A percentile compares a stretch with the other conserved stretches of the same genome.
phyloP scores from a whole-genome alignment of 2,113 vertebrate species.

The Hyperoodon ampullatus region DNA sequence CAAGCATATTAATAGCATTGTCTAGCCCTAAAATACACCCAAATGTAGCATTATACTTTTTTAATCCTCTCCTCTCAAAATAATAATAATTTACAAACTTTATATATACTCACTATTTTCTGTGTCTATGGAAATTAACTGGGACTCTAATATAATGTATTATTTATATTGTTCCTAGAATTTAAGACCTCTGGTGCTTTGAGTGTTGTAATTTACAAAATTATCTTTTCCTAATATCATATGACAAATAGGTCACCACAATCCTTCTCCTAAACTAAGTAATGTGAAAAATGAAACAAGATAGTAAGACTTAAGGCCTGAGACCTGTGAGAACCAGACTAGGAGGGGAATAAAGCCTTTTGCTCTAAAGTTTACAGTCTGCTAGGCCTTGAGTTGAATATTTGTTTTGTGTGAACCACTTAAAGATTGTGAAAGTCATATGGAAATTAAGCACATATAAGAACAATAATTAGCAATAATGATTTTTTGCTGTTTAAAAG shows the following conservation, averaged over 20 bases:
- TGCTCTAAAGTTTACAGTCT: background rate
- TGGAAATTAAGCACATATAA: background rate
- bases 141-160: constrained; percentile 32
- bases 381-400: background rate
- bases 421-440: background rate
- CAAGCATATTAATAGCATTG: background rate
- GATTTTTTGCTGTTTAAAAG: background rate
- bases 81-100: constrained; percentile 48
- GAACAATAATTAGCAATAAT: background rate
- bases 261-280: constrained; percentile 55
- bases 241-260: constrained; percentile 50
- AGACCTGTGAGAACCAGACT: background rate
- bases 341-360: background rate
- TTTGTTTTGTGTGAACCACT: background rate
- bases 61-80: background rate
- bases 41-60: background rate
- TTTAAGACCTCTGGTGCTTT: constrained; percentile 44
- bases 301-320: background rate
- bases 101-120: background rate
- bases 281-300: constrained; percentile 60
- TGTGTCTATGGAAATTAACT: constrained; percentile 55
- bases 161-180: constrained; percentile 54
- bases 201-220: constrained; percentile 57
- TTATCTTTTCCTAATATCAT: constrained; percentile 42
- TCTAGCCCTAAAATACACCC: background rate